Base-by-base conservation (phyloP, 1,140 invertebrate genomes). In the Tetramorium simillimum region DNA sequence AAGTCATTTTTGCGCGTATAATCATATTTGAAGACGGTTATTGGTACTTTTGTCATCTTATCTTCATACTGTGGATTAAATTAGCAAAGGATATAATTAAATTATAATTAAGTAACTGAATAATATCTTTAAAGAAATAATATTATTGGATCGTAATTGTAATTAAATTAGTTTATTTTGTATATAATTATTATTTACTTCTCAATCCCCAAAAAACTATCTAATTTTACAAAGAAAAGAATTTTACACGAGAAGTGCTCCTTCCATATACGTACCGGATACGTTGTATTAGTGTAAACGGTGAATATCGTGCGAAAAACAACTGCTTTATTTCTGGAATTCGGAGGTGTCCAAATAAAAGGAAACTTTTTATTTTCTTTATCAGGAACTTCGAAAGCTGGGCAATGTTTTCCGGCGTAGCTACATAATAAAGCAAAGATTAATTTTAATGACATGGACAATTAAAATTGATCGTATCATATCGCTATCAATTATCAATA, bases 21-120 rank as follows among this genome's bases (percentile, higher is more conserved):
- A 72, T 95, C 94, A 40, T 94, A 95, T 91, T 95, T 95, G 60
- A 95, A 95, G n/a, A 95, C 76, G 12, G 94, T 93, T 85, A 94
- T 92, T 16, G 95, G 94, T 4, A 92, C 88, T 65, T 92, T 92
- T 5, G 80, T 77, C 10, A 89, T 92, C 70, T 94, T 93, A 87
- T 95, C 94, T 91, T 95, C 94, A 12, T 94, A 95, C 94, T 95
- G 10, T 28, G 4, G 24, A 56, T 43, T 67, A 92, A 91, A 81
- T 73, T 16, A 28, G 2, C 4, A 69, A 46, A 24, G 46, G 2
- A 46, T 24, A 46, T 46, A 69, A 37, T 33, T 85, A 76, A 65
- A 82, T 43, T 75, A 12, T 21, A 63, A 85, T 72, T 76, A 40
- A 60, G 12, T 40, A 21, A 51, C 21, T 65, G 40, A 28, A 70